Evolutionary conservation across 2,113 vertebrate genomes (phyloP).

Genomic region (Galbula dea): DNA sequence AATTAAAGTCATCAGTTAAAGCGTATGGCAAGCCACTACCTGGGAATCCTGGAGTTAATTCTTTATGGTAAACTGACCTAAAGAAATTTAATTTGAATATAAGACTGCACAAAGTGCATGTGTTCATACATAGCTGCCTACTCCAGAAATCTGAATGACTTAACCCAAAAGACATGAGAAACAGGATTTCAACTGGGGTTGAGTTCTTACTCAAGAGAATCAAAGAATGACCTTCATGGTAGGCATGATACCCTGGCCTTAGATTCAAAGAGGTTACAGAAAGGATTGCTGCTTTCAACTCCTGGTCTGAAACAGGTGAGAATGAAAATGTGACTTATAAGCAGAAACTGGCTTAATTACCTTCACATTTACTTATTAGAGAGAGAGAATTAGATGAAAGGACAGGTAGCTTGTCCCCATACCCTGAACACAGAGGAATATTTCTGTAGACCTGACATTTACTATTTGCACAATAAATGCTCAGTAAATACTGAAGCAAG

Average conservation of each 20-base stretch:
- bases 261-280: neutral
- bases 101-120: neutral
- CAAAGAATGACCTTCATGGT: neutral
- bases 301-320: neutral
- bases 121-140: neutral
- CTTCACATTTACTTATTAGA: neutral
- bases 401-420: accelerated
- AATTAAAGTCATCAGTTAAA: neutral
- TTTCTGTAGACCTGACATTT: neutral
- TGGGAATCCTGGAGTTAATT: neutral
- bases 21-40: neutral
- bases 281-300: accelerated
- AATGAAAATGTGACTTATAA: accelerated
- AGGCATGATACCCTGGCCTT: too few species aligned
- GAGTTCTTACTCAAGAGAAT: neutral
- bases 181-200: neutral
- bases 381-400: neutral
- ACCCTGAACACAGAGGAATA: neutral
- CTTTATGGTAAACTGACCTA: neutral
- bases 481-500: neutral
- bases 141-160: neutral
- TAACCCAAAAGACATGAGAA: neutral
- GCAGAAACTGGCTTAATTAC: neutral
- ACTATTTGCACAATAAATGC: neutral
- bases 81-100: neutral